Percentiles rank a stretch among this genome's conserved stretches.
phyloP scores from a whole-genome alignment of 2,113 vertebrate species.

The Brachirus orientalis region DNA sequence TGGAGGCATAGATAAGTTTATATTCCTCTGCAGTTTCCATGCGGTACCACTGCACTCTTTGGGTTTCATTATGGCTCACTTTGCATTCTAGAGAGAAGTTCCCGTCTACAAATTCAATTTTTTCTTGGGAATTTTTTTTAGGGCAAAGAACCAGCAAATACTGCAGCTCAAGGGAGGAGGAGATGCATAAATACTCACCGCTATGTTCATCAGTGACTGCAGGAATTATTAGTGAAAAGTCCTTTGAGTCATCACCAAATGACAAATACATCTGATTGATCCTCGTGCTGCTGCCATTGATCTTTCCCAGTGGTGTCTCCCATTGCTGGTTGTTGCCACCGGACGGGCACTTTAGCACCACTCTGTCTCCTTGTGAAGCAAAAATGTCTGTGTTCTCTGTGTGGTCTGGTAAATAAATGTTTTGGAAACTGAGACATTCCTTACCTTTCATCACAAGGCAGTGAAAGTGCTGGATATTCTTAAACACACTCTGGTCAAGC shows the following conservation, averaged over 20 bases:
- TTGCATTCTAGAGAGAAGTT: constrained; percentile 45
- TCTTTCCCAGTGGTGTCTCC: constrained; percentile 72
- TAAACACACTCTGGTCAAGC: constrained; percentile 44
- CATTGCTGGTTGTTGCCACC: constrained; percentile 54
- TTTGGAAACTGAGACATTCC: constrained; percentile 68
- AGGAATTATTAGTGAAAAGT: constrained; percentile 69
- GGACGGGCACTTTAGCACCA: constrained; percentile 60
- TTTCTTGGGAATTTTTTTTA: neutral
- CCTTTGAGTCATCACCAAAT: neutral
- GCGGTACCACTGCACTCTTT: constrained; percentile 73
- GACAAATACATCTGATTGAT: constrained; percentile 38
- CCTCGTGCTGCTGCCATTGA: constrained; percentile 12
- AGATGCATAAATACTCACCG: constrained; percentile 74
- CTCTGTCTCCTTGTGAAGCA: constrained; percentile 61
- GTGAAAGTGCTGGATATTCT: constrained; percentile 49
- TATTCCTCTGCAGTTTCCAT: neutral
- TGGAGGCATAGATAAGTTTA: constrained; percentile 52
- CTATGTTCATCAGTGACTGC: constrained; percentile 15
- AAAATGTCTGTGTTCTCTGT: constrained; percentile 51
- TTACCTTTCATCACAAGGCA: constrained; percentile 67
- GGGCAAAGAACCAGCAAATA: constrained; percentile 71
- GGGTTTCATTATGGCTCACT: neutral
- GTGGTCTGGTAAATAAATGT: constrained; percentile 38
- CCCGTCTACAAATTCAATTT: neutral
- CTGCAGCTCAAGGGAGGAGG: constrained; percentile 16